Base-by-base conservation (phyloP, 2,888 invertebrate genomes). In the Eulithis testata region DNA sequence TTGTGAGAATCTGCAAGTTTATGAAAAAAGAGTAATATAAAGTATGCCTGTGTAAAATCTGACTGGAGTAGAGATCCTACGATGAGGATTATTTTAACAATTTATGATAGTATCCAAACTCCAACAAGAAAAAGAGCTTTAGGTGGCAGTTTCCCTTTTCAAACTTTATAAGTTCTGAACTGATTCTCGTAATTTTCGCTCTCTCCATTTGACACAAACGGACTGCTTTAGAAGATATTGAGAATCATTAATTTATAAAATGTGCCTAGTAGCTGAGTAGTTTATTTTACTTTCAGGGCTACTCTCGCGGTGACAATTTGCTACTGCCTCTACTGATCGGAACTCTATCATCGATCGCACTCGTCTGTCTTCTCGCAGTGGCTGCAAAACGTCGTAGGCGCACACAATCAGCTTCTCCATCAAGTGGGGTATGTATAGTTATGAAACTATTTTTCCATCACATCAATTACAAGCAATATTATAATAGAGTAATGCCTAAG, bases 251-350 rank as follows among this genome's bases (percentile, higher is more conserved):
- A 11, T 9, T 49, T 8, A 8, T 47, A 14, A 4, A 47, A 47
- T 47, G 12, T 47, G 4, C 0, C n/a, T 5, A n/a, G 3, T n/a
- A 45, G 47, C 3, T 14, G 8, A 27, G 27, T 27, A 50, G 50
- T 27, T 51, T n/a, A n/a, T 7, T 61, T 59, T 75, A 66, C 44
- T 76, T 63, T n/a, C 82, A 95, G 95, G 94, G 94, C 56, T 94
- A 95, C 81, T 93, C 94, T 60, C 90, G 94, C 36, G 94, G 94
- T 65, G 95, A 95, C 81, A 95, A 94, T 79, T 85, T 95, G 68
- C 81, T 95, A 61, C 84, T 95, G 72, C 95, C 95, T 78, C 89
- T 84, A 82, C 87, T 88, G 82, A 93, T 87, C 73, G 94, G 87
- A 69, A 94, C 90, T 66, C 88, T 88, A 76, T 94, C 88, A 65